Conservation (phyloP, 2,888 invertebrate species). For the Biston stratarius region DNA sequence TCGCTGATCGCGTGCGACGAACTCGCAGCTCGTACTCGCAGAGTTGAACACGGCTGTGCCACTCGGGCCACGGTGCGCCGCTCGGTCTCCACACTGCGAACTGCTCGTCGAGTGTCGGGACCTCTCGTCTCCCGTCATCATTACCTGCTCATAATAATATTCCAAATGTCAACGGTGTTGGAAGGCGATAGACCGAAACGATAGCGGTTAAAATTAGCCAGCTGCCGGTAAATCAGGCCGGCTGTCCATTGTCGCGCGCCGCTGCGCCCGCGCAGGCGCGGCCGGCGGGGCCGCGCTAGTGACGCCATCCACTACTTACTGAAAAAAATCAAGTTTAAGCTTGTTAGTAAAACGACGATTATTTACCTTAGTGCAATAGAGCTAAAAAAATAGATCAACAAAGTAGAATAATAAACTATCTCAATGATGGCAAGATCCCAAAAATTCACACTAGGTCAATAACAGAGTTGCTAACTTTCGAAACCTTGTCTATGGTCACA, state of each 20-base stretch:
- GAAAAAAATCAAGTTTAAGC: too few species aligned
- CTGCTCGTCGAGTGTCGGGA: background rate
- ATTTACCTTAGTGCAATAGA: too few species aligned
- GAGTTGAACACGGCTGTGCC: background rate
- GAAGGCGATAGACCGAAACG: conserved; percentile 23
- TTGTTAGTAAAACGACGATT: too few species aligned
- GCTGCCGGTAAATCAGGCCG: conserved; percentile 38
- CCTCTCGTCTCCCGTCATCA: background rate
- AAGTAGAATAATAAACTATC: too few species aligned
- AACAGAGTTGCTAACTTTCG: too few species aligned
- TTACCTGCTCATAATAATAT: conserved; percentile 10
- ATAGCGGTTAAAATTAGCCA: conserved; percentile 38
- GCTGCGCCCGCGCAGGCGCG: background rate
- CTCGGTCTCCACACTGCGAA: background rate
- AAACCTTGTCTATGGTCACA: too few species aligned
- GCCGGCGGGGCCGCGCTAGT: background rate
- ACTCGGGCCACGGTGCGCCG: background rate
- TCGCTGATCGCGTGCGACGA: too few species aligned
- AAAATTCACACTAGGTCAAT: too few species aligned
- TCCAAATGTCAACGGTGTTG: conserved; percentile 14
- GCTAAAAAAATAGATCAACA: too few species aligned
- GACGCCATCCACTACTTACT: too few species aligned
- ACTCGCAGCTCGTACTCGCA: conserved; percentile 1
- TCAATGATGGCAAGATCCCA: too few species aligned
- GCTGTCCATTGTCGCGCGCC: conserved; percentile 32